Evolutionary conservation across 2,797 vertebrate genomes (phyloP).

Genomic region (Okamejei kenojei): DNA sequence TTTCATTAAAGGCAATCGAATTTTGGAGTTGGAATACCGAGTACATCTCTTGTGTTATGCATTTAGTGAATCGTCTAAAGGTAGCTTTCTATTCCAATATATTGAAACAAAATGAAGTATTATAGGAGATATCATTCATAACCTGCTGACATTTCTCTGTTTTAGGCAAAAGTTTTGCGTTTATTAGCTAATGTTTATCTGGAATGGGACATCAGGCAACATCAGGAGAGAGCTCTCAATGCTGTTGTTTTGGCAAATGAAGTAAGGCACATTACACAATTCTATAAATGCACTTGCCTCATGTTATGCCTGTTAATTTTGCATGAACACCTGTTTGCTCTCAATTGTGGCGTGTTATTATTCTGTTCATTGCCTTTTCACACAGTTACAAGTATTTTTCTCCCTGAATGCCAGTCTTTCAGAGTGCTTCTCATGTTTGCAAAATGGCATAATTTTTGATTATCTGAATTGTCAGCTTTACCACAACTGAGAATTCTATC

Average conservation of each 20-base stretch:
- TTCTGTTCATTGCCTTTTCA: not conserved
- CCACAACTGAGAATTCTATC: not conserved
- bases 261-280: constrained; percentile 53
- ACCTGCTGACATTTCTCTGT: constrained; percentile 40
- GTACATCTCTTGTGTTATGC: no score
- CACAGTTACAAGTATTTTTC: not conserved
- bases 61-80: no score
- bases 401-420: not conserved
- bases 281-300: not conserved
- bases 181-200: constrained; percentile 77
- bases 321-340: not conserved
- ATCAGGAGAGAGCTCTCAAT: constrained; percentile 69
- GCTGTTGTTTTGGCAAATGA: constrained; percentile 76
- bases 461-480: not conserved
- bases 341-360: not conserved
- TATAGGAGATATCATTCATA: not conserved
- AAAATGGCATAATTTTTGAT: no score
- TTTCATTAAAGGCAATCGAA: no score
- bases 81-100: no score
- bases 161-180: constrained; percentile 75
- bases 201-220: constrained; percentile 66
- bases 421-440: not conserved
- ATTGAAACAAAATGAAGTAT: not conserved
- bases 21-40: no score
- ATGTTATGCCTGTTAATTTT: not conserved